Conservation (phyloP, 1,140 invertebrate genomes). For the Plutomurus gul region DNA sequence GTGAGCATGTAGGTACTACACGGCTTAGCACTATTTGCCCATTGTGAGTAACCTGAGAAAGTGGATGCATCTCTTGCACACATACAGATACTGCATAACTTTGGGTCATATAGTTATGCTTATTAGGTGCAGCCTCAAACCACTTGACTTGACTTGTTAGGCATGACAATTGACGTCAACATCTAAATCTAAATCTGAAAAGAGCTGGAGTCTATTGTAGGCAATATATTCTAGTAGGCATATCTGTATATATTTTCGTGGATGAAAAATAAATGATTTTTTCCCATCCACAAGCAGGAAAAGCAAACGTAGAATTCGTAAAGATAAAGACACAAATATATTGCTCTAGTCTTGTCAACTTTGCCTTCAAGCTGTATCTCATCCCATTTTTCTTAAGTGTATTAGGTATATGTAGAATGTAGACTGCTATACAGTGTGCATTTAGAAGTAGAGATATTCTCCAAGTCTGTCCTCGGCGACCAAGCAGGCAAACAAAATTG, state of each 20-base stretch:
- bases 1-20: too few relatives aligned
- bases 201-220: conserved; percentile 1
- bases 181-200: conserved; percentile 34
- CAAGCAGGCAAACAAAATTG: too few relatives aligned
- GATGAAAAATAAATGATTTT: conserved; percentile 6
- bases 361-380: conserved; percentile 8
- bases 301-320: background rate
- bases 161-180: conserved; percentile 32
- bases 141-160: conserved; percentile 2
- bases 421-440: background rate
- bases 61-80: background rate
- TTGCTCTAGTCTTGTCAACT: conserved; percentile 12
- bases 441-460: background rate
- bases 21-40: too few relatives aligned
- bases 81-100: too few relatives aligned
- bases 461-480: too few relatives aligned
- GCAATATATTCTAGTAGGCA: background rate
- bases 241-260: background rate
- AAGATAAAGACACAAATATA: conserved; percentile 1
- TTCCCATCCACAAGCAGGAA: background rate
- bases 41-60: background rate
- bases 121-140: conserved; percentile 16
- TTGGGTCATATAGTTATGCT: conserved; percentile 16
- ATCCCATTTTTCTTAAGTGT: background rate
- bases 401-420: too few relatives aligned